These are phyloP conservation scores for Gonatopus flavifemur DNA, from an alignment of 1,140 invertebrate genomes.

Conservation along the genomic window DNA sequence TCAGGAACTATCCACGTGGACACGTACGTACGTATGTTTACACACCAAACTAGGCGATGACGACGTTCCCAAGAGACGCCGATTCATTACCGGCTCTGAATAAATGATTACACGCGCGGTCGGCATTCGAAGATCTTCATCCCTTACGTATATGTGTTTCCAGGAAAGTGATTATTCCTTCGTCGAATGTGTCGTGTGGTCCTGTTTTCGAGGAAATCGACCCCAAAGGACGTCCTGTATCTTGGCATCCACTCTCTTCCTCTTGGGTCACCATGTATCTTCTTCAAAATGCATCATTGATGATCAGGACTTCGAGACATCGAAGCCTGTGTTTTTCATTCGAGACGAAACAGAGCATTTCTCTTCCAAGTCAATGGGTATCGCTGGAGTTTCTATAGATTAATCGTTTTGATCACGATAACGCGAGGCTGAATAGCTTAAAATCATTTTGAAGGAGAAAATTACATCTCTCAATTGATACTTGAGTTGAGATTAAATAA, in stretches of 20 bases:
- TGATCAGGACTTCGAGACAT: constrained; percentile 24
- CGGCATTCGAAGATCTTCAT: constrained; percentile 17
- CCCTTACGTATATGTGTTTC: constrained; percentile 9
- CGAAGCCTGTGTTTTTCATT: constrained; percentile 23
- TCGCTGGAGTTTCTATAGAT: too few species aligned
- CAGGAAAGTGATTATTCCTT: constrained; percentile 54
- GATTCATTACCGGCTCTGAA: constrained; percentile 53
- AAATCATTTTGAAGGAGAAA: too few species aligned
- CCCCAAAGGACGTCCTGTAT: constrained; percentile 48
- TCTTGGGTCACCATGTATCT: constrained; percentile 41
- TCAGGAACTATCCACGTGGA: constrained; percentile 18
- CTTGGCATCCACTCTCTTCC: constrained; percentile 17
- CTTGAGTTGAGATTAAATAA: not conserved
- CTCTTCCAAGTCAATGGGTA: too few species aligned
- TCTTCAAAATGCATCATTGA: constrained; percentile 53
- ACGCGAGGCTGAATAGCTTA: too few species aligned
- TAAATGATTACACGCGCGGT: constrained; percentile 44
- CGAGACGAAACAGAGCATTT: constrained; percentile 13
- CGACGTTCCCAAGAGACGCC: constrained; percentile 41
- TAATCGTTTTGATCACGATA: too few species aligned
- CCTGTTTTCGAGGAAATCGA: constrained; percentile 46
- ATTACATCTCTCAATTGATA: too few species aligned
- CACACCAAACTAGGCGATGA: constrained; percentile 35
- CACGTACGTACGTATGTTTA: constrained; percentile 11
- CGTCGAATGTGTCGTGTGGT: constrained; percentile 30